Conservation (phyloP, 2,113 vertebrate species). For the Neoarius graeffei region DNA sequence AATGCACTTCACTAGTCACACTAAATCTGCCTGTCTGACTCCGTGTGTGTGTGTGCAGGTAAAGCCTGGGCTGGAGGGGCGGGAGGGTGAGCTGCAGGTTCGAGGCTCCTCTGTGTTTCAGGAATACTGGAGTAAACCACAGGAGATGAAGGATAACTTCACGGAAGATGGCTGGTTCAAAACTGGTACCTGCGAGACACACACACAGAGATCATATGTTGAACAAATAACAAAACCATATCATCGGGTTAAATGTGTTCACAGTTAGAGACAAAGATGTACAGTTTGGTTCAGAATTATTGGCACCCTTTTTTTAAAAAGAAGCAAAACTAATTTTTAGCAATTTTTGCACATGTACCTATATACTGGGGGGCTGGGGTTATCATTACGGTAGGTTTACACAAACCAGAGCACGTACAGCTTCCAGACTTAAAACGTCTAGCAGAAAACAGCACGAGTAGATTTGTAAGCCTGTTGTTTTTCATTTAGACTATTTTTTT, state of each 20-base stretch:
- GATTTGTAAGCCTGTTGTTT: too few relatives aligned
- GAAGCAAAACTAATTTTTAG: background rate
- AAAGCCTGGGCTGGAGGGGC: constrained; percentile 76
- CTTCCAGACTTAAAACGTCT: background rate
- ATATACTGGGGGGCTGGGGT: background rate
- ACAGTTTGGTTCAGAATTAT: background rate
- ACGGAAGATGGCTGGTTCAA: constrained; percentile 89
- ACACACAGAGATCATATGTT: background rate
- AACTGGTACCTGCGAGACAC: constrained; percentile 78
- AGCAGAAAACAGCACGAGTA: too few relatives aligned
- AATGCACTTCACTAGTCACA: background rate
- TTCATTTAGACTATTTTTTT: too few relatives aligned
- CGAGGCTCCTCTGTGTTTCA: constrained; percentile 84
- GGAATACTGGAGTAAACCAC: constrained; percentile 89
- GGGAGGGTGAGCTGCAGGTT: constrained; percentile 89
- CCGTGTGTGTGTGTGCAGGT: constrained; percentile 72
- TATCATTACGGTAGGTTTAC: background rate
- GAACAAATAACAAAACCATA: background rate
- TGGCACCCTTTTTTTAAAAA: background rate
- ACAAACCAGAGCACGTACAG: background rate
- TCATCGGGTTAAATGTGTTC: background rate
- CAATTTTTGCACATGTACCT: background rate
- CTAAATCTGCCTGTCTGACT: background rate
- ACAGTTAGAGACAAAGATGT: background rate
- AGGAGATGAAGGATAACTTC: constrained; percentile 81